Percentiles rank a stretch among this genome's conserved stretches.
phyloP scores from a whole-genome alignment of 1,140 invertebrate genomes.

The Tetramorium simillimum region DNA sequence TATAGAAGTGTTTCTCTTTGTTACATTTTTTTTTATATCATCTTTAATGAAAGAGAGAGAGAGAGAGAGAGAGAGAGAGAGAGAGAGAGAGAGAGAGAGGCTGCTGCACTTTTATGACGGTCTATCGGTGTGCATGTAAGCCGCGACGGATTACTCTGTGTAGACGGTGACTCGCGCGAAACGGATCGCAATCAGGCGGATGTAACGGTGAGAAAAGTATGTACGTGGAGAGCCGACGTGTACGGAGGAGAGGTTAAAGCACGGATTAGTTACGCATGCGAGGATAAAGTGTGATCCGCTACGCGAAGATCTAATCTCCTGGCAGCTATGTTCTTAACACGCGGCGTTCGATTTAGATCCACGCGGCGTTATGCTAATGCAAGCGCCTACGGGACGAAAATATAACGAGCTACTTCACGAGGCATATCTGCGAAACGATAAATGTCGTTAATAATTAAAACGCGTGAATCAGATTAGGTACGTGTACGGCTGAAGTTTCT shows the following conservation, averaged over 20 bases:
- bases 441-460: conserved; percentile 10
- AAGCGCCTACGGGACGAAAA: not conserved
- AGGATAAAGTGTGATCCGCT: conserved; percentile 22
- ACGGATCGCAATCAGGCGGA: conserved; percentile 30
- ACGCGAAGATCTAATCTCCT: conserved; percentile 22
- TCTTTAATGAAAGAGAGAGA: conserved; percentile 2
- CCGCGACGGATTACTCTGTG: conserved; percentile 7
- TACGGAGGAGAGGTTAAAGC: not conserved
- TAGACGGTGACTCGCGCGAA: conserved; percentile 40
- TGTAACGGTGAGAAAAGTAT: conserved; percentile 44
- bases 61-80: not conserved
- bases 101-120: conserved; percentile 11
- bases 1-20: conserved; percentile 63
- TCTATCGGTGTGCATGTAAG: conserved; percentile 27
- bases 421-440: not conserved
- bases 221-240: not conserved
- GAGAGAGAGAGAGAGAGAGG: not conserved
- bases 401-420: not conserved
- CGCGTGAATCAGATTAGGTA: conserved; percentile 18
- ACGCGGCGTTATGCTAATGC: not conserved
- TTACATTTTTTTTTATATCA: conserved; percentile 68
- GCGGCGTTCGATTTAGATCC: not conserved
- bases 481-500: not conserved
- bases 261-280: conserved; percentile 31
- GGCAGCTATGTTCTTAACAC: conserved; percentile 3